Conservation (phyloP, 2,113 vertebrate genomes). For the Hydrolagus affinis region DNA sequence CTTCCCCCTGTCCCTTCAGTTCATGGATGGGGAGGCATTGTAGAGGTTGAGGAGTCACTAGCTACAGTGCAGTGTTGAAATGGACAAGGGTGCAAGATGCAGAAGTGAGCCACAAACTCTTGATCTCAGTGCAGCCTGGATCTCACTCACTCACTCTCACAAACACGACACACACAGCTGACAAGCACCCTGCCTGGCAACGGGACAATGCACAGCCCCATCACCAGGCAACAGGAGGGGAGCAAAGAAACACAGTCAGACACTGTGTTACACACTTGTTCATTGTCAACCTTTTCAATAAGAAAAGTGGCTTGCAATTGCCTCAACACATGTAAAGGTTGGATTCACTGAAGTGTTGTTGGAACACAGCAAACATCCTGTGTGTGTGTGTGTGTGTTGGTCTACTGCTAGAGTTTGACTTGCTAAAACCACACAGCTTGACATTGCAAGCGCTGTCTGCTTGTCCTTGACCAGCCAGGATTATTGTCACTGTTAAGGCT, state of each 20-base stretch:
- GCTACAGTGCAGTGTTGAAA: neutral
- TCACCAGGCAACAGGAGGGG: neutral
- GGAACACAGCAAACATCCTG: no score
- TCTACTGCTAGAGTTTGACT: no score
- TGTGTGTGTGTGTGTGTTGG: no score
- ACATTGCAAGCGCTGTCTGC: no score
- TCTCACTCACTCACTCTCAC: no score
- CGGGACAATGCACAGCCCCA: neutral
- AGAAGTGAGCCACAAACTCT: neutral
- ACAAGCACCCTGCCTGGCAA: neutral
- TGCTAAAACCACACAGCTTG: no score
- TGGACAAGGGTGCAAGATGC: neutral
- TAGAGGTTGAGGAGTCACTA: neutral
- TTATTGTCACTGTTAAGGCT: no score
- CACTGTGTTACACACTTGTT: no score
- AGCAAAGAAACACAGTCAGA: no score
- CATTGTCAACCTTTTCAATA: neutral
- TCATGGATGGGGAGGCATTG: no score
- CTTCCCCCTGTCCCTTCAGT: neutral
- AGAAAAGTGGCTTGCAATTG: neutral
- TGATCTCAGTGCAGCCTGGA: neutral
- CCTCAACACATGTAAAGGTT: neutral
- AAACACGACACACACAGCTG: neutral
- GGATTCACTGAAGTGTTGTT: no score
- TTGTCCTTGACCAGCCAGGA: no score